Evolutionary conservation across 2,888 invertebrate species (phyloP).

Genomic region (Noctua janthe): DNA sequence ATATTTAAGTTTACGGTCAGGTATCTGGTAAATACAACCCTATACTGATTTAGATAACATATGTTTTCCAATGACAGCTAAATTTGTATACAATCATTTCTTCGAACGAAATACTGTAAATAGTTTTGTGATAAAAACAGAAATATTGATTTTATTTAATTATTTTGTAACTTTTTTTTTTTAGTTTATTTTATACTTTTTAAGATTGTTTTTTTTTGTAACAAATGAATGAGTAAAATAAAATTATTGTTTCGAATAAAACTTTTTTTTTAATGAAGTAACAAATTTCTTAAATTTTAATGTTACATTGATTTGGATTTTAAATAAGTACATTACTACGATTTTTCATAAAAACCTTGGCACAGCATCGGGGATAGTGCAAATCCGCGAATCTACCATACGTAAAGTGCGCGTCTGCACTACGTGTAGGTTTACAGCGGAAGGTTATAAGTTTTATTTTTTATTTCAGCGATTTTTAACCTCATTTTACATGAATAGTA

Average conservation of each 20-base stretch:
- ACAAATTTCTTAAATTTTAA: background rate
- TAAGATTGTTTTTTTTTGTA: constrained; percentile 51
- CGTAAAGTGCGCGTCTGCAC: too few species aligned
- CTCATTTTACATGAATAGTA: too few species aligned
- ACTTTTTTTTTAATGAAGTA: background rate
- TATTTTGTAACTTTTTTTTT: constrained; percentile 50
- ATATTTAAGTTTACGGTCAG: background rate
- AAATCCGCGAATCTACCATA: too few species aligned
- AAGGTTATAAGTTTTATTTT: too few species aligned
- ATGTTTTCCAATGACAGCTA: constrained; percentile 39
- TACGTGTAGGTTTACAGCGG: too few species aligned
- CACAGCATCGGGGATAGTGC: too few species aligned
- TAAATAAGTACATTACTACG: background rate
- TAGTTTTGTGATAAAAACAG: constrained; percentile 49
- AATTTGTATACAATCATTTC: constrained; percentile 25
- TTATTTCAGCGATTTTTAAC: too few species aligned
- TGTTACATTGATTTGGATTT: constrained; percentile 14
- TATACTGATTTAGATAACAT: background rate
- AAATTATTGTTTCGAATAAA: constrained; percentile 53
- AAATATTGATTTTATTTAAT: constrained; percentile 46
- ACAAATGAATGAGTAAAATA: constrained; percentile 48
- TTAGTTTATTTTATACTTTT: constrained; percentile 44
- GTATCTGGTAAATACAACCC: background rate
- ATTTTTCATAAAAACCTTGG: background rate
- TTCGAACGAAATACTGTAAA: constrained; percentile 37